Evolutionary conservation across 2,113 vertebrate genomes (phyloP).

Genomic region (Chlorodrepanis virens): DNA sequence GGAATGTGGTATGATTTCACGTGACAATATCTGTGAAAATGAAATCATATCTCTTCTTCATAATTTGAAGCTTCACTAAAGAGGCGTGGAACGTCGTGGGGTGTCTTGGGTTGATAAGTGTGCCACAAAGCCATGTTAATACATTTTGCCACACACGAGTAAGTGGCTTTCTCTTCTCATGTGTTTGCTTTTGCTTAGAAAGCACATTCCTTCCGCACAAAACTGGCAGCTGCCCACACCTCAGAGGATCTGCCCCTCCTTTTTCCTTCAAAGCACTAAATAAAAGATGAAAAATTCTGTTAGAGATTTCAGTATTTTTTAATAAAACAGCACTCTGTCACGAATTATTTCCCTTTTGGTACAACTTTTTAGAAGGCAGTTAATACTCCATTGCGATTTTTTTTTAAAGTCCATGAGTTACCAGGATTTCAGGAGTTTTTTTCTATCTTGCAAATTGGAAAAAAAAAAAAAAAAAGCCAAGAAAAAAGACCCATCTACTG

Average conservation of each 20-base stretch:
- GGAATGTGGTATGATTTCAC: background rate
- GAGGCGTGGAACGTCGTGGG: background rate
- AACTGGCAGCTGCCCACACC: slow-evolving; percentile 9
- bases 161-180: background rate
- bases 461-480: background rate
- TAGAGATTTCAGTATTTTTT: background rate
- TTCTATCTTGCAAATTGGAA: background rate
- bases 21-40: background rate
- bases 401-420: background rate
- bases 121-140: background rate
- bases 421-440: background rate
- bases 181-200: background rate
- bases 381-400: background rate
- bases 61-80: background rate
- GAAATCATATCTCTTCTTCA: background rate
- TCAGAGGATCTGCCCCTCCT: background rate
- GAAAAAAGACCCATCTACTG: background rate
- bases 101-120: background rate
- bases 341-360: background rate
- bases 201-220: background rate
- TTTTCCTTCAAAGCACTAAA: background rate
- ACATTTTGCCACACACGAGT: background rate
- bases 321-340: background rate
- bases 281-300: background rate
- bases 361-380: background rate